Evolutionary conservation across 2,888 invertebrate genomes (phyloP).

Genomic region (Napeogenes inachia): DNA sequence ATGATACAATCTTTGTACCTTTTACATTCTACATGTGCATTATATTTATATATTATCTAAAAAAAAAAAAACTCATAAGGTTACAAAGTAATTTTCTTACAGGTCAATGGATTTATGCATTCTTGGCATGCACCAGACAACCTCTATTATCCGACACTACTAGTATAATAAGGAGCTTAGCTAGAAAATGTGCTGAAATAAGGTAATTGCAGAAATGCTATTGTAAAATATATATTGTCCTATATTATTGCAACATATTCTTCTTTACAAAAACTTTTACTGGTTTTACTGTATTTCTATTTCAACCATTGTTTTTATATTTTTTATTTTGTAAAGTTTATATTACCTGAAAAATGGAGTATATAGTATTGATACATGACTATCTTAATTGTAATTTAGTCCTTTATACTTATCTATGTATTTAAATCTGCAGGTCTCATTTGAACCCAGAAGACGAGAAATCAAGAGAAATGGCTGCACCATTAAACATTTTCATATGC

Average conservation of each 20-base stretch:
- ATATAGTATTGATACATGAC: too few species aligned
- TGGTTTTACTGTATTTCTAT: slow-evolving; percentile 13
- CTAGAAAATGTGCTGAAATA: slow-evolving; percentile 78
- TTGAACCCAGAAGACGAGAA: slow-evolving; percentile 57
- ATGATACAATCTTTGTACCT: too few species aligned
- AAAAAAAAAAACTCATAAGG: too few species aligned
- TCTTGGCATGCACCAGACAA: slow-evolving; percentile 80
- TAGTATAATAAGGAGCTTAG: slow-evolving; percentile 79
- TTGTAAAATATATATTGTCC: too few species aligned
- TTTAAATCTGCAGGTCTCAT: slow-evolving; percentile 50
- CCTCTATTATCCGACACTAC: slow-evolving; percentile 83
- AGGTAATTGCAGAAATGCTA: slow-evolving; percentile 47
- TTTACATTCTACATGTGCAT: too few species aligned
- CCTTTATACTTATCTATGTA: too few species aligned
- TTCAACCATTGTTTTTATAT: neutral
- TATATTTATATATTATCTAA: too few species aligned
- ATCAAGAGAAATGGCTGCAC: slow-evolving; percentile 57
- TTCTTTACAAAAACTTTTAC: too few species aligned
- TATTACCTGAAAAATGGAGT: neutral
- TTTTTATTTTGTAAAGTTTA: neutral
- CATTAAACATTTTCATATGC: slow-evolving; percentile 85
- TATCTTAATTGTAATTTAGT: slow-evolving; percentile 11
- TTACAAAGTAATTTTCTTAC: slow-evolving; percentile 32
- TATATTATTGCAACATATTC: too few species aligned
- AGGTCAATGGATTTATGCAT: slow-evolving; percentile 85